Evolutionary conservation across 1,140 invertebrate genomes (phyloP).

Genomic region (Oreohelix idahoensis): DNA sequence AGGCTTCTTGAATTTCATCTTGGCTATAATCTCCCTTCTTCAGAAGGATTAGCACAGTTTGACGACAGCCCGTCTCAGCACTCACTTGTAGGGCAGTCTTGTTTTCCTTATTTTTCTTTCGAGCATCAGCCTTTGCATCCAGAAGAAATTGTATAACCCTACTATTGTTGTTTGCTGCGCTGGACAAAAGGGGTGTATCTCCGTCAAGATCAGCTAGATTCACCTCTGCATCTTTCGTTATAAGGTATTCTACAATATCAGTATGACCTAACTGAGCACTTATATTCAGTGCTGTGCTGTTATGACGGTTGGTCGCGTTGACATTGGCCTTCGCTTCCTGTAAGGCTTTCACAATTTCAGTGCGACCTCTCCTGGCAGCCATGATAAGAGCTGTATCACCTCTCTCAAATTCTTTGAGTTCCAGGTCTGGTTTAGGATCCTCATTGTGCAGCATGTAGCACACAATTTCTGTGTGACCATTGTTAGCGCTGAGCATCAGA

Average conservation of each 20-base stretch:
- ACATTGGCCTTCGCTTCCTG: constrained; percentile 34
- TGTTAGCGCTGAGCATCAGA: constrained; percentile 14
- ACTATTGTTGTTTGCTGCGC: neutral
- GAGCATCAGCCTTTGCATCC: neutral
- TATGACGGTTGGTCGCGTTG: constrained; percentile 27
- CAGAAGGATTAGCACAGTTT: neutral
- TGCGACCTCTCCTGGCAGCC: constrained; percentile 33
- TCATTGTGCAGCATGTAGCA: neutral
- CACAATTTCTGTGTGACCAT: constrained; percentile 16
- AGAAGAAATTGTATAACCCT: neutral
- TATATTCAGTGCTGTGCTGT: constrained; percentile 30
- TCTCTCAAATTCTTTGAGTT: constrained; percentile 20
- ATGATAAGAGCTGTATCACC: constrained; percentile 38
- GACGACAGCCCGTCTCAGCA: neutral
- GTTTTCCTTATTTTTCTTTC: neutral
- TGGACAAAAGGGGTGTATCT: constrained; percentile 2
- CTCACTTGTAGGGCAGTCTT: neutral
- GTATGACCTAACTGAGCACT: neutral
- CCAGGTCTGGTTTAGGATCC: neutral
- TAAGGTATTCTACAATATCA: neutral
- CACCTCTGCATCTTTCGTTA: neutral
- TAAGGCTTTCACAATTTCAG: constrained; percentile 20
- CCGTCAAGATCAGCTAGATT: constrained; percentile 12
- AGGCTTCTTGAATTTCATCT: constrained; percentile 4
- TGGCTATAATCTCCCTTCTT: neutral